A percentile compares a stretch with the other conserved stretches of the same genome.
phyloP scores from a whole-genome alignment of 2,113 vertebrate genomes.

The Corythaixoides concolor region DNA sequence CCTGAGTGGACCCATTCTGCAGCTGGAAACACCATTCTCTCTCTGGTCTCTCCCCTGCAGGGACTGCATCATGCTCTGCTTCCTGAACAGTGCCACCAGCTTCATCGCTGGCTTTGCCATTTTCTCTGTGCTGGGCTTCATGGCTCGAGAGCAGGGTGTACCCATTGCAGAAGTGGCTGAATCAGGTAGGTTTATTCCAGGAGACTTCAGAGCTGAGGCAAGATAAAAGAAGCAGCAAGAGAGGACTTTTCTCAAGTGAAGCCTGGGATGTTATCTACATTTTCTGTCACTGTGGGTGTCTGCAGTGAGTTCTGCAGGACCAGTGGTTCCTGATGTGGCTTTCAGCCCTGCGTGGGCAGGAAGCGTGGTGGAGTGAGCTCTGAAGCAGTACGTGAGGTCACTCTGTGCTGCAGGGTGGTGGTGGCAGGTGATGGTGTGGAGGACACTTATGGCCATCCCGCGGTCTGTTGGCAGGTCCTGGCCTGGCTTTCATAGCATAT shows the following conservation, averaged over 20 bases:
- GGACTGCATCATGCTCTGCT: slow-evolving; percentile 85
- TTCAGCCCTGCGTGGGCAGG: background rate
- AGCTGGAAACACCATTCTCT: background rate
- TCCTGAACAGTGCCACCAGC: slow-evolving; percentile 86
- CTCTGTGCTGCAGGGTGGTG: background rate
- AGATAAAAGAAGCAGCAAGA: no score
- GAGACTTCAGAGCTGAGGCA: background rate
- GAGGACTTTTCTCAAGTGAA: background rate
- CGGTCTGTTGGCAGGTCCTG: slow-evolving; percentile 78
- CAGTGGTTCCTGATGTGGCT: background rate
- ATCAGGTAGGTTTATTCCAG: slow-evolving; percentile 65
- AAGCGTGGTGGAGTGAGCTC: background rate
- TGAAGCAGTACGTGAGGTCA: background rate
- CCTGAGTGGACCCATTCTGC: background rate
- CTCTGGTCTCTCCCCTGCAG: slow-evolving; percentile 60
- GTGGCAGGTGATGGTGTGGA: background rate
- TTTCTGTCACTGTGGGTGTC: background rate
- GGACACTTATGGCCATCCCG: background rate
- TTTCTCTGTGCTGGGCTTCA: slow-evolving; percentile 87
- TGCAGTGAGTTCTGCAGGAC: background rate
- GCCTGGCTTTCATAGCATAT: slow-evolving; percentile 85
- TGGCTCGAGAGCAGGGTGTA: slow-evolving; percentile 73
- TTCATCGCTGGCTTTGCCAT: slow-evolving; percentile 87
- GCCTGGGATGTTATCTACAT: background rate
- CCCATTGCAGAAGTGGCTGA: slow-evolving; percentile 69